Base-by-base conservation (phyloP, 64 coral and sea anemone genomes). In the Orbicella faveolata region DNA sequence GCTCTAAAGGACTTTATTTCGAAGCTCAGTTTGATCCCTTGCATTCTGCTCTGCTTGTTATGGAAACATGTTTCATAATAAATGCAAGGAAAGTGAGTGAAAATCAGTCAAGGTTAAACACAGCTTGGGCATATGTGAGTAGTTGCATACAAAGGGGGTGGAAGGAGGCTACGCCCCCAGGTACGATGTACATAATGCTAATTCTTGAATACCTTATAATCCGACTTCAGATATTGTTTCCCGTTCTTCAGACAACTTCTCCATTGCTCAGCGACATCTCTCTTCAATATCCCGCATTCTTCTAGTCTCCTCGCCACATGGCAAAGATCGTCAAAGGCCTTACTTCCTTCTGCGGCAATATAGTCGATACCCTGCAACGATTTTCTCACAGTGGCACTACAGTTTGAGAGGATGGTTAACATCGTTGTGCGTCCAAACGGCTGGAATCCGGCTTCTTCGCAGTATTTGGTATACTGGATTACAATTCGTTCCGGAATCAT, bases 401-500 rank as follows among this genome's bases (percentile, higher is more conserved):
- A 79, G 18, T 18, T 53, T 17, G 76, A 53, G 23, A 57, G 76
- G 25, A 79, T 79, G 76, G 20, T 21, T 54, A 79, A 48, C 76
- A 79, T 79, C 44, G 21, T 79, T 52, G 76, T 53, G 41, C 41
- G 51, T 53, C 76, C 52, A 44, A 79, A 30, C 21, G 41, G 76
- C 41, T 44, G 51, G n/a, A 79, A 79, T 12, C 52, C 51, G 2
- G 52, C 36, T n/a, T 79, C 76, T 44, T 54, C 76, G 44, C 76
- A 79, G 44, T 79, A 79, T 79, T 79, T 44, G 21, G 51, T 79
- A 44, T 79, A 79, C 52, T 79, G 76, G 4, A 48, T 48, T 48
- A 79, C 76, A 79, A 79, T 79, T 20, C 51, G 41, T 44, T 79
- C 76, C 25, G 76, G 76, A 79, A 79, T 54, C 41, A 79, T 44